Evolutionary conservation across 2,113 vertebrate species (phyloP), one percentile per base, ranked within the genome.

Genomic region (Tachysurus vachellii): DNA sequence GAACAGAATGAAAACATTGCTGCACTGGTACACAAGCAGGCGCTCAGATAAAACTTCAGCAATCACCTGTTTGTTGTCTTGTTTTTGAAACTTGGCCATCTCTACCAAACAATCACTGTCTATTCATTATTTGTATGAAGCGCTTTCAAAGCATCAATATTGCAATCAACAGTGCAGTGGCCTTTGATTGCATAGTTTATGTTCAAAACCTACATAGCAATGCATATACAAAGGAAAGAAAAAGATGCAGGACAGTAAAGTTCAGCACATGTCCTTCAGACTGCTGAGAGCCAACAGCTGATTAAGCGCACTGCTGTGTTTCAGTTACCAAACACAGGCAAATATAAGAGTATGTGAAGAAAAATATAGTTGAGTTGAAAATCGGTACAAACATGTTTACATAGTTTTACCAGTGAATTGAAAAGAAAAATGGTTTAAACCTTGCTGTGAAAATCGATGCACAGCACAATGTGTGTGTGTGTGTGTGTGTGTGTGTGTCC

Each of bases 51-150:
- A 79, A 75, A 75, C 56, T 83, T 81, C 17, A 42, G 75, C 28
- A 62, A 53, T 53, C 75, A 56, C 56, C 84, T 54, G 61, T 81
- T 62, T 84, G 56, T 62, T 31, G 66, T 23, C 56, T 19, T 26
- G 1, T 61, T 85, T 75, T 79, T 79, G 64, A 66, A 68, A 62
- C 85, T 77, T 31, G 82, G 64, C 44, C 54, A 44, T 28, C 44
- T 71, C 5, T 82, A 47, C 50, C 13, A 26, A 84, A 85, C 73
- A 89, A 88, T 89, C 86, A 89, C 23, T 71, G 42, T 61, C 86
- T 89, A 86, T 89, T 89, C 86, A 89, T 89, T 88, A 89, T 80
- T 73, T 80, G 80, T 80, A 86, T 82, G 56, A 21, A 56, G 73
- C 57, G 80, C 44, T 83, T 85, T 89, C 80, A 85, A 85, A 12